These are phyloP conservation scores for Porites divaricata DNA, from an alignment of 92 coral and sea anemone genomes.

Conservation along the genomic window DNA sequence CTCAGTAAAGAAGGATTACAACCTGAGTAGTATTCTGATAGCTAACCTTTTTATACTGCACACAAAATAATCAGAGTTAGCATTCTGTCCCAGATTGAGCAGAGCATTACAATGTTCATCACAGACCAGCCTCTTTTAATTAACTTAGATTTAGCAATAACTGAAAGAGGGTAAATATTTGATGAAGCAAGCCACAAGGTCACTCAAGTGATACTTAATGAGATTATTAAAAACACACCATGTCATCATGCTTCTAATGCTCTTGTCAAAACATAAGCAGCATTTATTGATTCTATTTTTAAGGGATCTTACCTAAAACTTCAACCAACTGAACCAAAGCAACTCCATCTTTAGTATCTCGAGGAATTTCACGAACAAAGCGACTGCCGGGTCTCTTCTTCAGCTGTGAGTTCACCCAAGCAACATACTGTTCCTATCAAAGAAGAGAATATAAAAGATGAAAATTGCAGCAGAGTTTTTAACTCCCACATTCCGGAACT, in stretches of 20 bases:
- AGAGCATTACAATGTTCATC: too few relatives aligned
- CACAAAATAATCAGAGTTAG: too few relatives aligned
- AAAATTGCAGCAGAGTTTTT: background rate
- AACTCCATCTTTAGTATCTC: slow-evolving; percentile 97
- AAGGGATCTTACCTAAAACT: slow-evolving; percentile 87
- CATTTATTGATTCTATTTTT: background rate
- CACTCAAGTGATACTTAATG: slow-evolving; percentile 17
- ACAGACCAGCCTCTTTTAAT: background rate
- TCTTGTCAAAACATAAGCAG: background rate
- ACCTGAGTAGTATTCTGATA: too few relatives aligned
- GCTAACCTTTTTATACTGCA: too few relatives aligned
- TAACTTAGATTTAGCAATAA: background rate
- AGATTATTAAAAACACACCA: background rate
- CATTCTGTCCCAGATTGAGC: too few relatives aligned
- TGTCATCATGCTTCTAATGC: background rate
- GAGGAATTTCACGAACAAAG: slow-evolving; percentile 87
- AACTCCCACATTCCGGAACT: background rate
- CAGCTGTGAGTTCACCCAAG: slow-evolving; percentile 98
- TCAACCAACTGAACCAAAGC: slow-evolving; percentile 93
- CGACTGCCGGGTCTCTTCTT: slow-evolving; percentile 93
- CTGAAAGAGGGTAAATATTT: slow-evolving; percentile 24
- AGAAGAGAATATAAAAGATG: background rate
- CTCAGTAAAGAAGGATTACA: too few relatives aligned
- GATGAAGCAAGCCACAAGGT: background rate
- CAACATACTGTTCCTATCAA: slow-evolving; percentile 94